A percentile compares a stretch with the other conserved stretches of the same genome.
Evolutionary conservation across 1,140 invertebrate genomes (phyloP).

Genomic region (Helicoverpa armigera): DNA sequence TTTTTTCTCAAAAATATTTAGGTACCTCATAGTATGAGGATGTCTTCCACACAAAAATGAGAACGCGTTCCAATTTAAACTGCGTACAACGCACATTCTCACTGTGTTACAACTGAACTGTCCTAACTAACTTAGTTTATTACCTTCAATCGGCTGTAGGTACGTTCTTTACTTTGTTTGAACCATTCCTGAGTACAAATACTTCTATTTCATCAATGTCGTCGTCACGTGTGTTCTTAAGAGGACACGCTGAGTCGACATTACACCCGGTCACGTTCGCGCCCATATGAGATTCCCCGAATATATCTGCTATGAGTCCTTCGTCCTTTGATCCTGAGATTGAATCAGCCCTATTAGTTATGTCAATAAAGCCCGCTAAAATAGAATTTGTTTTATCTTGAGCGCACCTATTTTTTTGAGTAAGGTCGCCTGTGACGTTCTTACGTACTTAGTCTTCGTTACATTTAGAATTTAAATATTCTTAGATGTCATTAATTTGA

Average conservation of each 20-base stretch:
- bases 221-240: neutral
- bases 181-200: neutral
- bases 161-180: slow-evolving; percentile 4
- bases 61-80: neutral
- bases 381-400: neutral
- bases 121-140: slow-evolving; percentile 20
- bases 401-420: too few relatives aligned
- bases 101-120: neutral
- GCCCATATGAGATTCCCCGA: neutral
- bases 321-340: neutral
- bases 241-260: neutral
- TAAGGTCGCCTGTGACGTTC: too few relatives aligned
- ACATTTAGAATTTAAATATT: too few relatives aligned
- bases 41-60: neutral
- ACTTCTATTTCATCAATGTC: neutral
- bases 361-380: neutral
- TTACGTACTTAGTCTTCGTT: too few relatives aligned
- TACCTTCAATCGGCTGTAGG: slow-evolving; percentile 8
- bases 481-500: too few relatives aligned
- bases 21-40: too few relatives aligned
- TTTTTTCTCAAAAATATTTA: too few relatives aligned
- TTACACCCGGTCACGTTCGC: slow-evolving; percentile 7
- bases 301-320: neutral
- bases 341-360: neutral
- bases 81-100: neutral